Evolutionary conservation across 2,797 vertebrate genomes (phyloP).

Genomic region (Geotrypetes seraphini): DNA sequence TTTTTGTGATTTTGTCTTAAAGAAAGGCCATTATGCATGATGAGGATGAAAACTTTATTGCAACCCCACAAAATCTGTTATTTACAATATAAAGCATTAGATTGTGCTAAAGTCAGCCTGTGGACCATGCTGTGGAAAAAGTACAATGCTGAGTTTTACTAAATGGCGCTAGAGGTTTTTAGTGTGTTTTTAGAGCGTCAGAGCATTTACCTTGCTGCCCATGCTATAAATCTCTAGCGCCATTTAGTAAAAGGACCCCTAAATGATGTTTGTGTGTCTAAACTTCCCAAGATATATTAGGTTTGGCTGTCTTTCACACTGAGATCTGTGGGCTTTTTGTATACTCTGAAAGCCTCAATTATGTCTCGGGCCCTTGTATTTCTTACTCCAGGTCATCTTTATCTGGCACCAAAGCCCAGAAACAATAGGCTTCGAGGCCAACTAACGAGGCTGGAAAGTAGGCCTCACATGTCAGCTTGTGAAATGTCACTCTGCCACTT

Average conservation of each 20-base stretch:
- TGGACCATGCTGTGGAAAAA: slow-evolving; percentile 5
- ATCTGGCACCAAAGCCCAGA: slow-evolving; percentile 13
- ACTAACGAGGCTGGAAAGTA: slow-evolving; percentile 16
- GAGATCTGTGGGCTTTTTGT: slow-evolving; percentile 33
- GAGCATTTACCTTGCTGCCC: no score
- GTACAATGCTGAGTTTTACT: no score
- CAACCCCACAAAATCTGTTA: neutral
- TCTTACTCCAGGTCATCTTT: slow-evolving; percentile 36
- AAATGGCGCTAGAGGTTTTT: no score
- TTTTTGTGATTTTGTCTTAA: neutral
- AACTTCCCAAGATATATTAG: slow-evolving; percentile 22
- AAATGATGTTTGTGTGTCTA: no score
- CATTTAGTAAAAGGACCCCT: no score
- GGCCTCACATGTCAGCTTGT: slow-evolving; percentile 24
- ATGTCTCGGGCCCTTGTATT: slow-evolving; percentile 18
- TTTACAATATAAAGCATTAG: slow-evolving; percentile 6
- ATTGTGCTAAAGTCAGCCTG: neutral
- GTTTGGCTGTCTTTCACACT: slow-evolving; percentile 25
- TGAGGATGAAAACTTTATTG: slow-evolving; percentile 2
- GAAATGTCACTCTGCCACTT: slow-evolving; percentile 36
- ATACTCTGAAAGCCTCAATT: slow-evolving; percentile 57
- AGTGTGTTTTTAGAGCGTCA: no score
- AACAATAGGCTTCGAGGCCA: slow-evolving; percentile 18
- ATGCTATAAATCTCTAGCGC: no score
- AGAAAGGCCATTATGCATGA: neutral